Percentiles rank a stretch among this genome's conserved stretches.
These are phyloP conservation scores for Bagarius yarrelli DNA, from an alignment of 2,113 vertebrate genomes.

Conservation along the genomic window DNA sequence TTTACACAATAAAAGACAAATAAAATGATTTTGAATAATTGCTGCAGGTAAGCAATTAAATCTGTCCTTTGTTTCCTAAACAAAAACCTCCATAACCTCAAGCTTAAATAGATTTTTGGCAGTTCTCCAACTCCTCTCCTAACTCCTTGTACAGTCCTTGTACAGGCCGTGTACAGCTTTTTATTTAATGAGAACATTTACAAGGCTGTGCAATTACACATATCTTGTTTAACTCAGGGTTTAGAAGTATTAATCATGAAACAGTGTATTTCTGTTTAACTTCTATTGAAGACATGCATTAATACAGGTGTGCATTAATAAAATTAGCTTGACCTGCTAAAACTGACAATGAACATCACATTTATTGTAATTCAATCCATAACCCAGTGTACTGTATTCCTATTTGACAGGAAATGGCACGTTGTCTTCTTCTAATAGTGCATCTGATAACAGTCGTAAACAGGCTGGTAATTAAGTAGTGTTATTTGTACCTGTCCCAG, in stretches of 20 bases:
- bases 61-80: background rate
- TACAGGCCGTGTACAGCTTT: background rate
- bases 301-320: too few relatives aligned
- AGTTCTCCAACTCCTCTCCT: background rate
- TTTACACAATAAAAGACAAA: background rate
- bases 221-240: background rate
- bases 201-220: background rate
- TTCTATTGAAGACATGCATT: too few relatives aligned
- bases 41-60: conserved; percentile 1
- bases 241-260: background rate
- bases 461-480: too few relatives aligned
- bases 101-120: background rate
- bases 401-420: too few relatives aligned
- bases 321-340: too few relatives aligned
- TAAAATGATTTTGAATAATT: background rate
- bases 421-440: too few relatives aligned
- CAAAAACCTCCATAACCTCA: background rate
- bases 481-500: too few relatives aligned
- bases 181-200: background rate
- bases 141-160: background rate
- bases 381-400: too few relatives aligned
- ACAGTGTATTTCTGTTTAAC: background rate
- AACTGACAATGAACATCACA: too few relatives aligned
- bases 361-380: too few relatives aligned
- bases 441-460: too few relatives aligned